Conservation (phyloP, 2,888 invertebrate genomes). For the Acronicta psi region DNA sequence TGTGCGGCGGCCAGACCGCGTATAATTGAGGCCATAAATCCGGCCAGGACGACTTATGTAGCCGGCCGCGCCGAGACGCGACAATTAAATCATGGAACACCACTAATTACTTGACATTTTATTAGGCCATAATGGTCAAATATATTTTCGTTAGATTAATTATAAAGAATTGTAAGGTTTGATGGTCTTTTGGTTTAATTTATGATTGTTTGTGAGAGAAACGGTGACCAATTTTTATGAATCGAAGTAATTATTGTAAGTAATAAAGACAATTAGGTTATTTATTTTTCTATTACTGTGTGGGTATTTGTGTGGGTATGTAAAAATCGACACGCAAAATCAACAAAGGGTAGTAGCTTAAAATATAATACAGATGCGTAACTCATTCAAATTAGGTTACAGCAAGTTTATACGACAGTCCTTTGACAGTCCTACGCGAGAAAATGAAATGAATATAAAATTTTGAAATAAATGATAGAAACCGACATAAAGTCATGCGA, state of each 20-base stretch:
- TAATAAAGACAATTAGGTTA: too few relatives aligned
- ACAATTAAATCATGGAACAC: conserved; percentile 85
- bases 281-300: too few relatives aligned
- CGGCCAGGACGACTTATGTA: conserved; percentile 75
- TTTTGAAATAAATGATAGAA: conserved; percentile 67
- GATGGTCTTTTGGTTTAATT: conserved; percentile 8
- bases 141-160: conserved; percentile 40
- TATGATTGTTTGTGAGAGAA: conserved; percentile 14
- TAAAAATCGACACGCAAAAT: too few relatives aligned
- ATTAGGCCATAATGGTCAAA: conserved; percentile 37
- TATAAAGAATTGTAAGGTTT: conserved; percentile 18
- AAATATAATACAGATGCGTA: neutral
- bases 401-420: conserved; percentile 1
- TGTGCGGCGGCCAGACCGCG: conserved; percentile 70
- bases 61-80: conserved; percentile 72
- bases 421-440: conserved; percentile 19
- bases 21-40: conserved; percentile 87
- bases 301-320: too few relatives aligned
- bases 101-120: conserved; percentile 73
- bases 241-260: too few relatives aligned
- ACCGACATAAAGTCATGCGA: conserved; percentile 71
- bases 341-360: neutral
- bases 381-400: neutral
- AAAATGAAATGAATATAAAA: conserved; percentile 55
- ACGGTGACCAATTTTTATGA: too few relatives aligned